Evolutionary conservation across 2,888 invertebrate genomes (phyloP).

Genomic region (Synergus umbraculus): DNA sequence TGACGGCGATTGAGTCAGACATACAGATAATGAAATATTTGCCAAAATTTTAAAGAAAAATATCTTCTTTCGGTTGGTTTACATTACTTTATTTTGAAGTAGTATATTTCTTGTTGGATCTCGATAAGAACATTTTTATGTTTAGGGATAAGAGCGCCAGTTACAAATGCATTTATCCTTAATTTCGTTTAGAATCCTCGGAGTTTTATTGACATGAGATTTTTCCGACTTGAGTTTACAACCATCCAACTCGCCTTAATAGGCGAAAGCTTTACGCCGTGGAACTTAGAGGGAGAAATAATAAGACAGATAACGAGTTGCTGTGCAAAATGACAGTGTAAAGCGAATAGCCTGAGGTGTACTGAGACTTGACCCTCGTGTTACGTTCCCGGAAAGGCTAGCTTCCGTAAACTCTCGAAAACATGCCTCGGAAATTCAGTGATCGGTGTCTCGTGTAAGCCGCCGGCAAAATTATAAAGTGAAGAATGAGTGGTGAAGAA

Average conservation of each 20-base stretch:
- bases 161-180: neutral
- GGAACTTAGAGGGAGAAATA: constrained; percentile 18
- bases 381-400: constrained; percentile 65
- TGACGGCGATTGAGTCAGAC: too few relatives aligned
- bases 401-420: constrained; percentile 45
- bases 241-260: constrained; percentile 17
- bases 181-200: neutral
- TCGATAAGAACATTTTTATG: neutral
- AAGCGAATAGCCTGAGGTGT: constrained; percentile 13
- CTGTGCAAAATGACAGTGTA: constrained; percentile 21
- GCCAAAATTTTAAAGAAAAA: too few relatives aligned
- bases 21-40: too few relatives aligned
- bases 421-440: constrained; percentile 49
- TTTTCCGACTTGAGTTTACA: constrained; percentile 3
- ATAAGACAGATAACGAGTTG: constrained; percentile 43
- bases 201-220: constrained; percentile 7
- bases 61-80: too few relatives aligned
- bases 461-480: constrained; percentile 66
- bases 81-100: too few relatives aligned
- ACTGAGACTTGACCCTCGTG: constrained; percentile 65
- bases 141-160: constrained; percentile 4
- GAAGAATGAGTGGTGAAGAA: constrained; percentile 49
- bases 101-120: neutral
- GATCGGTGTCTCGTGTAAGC: constrained; percentile 64
- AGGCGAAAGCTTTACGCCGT: constrained; percentile 18